Conservation (phyloP, 2,113 vertebrate species). For the Hemiscyllium ocellatum region DNA sequence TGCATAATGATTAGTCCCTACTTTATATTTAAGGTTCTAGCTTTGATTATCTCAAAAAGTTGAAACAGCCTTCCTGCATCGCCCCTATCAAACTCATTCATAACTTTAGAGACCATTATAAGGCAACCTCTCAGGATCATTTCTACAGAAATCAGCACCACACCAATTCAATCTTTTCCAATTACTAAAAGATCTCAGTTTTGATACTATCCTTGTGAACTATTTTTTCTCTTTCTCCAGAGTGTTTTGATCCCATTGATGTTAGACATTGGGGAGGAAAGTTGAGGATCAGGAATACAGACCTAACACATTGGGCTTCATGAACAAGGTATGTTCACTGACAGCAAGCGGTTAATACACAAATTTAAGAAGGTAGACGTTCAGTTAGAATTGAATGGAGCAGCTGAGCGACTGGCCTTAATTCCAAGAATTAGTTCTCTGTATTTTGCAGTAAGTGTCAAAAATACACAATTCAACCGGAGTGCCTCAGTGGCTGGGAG, state of each 20-base stretch:
- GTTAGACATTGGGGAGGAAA: not conserved
- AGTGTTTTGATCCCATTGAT: not conserved
- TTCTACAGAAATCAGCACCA: not conserved
- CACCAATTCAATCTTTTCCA: too few relatives aligned
- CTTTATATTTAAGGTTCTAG: not conserved
- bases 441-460: not conserved
- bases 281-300: not conserved
- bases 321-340: not conserved
- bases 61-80: not conserved
- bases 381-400: not conserved
- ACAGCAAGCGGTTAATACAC: not conserved
- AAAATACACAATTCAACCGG: not conserved
- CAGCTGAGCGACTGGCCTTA: not conserved
- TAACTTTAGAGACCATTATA: not conserved
- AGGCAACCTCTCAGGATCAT: not conserved
- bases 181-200: not conserved
- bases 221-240: not conserved
- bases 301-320: not conserved
- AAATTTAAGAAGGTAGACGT: not conserved
- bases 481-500: not conserved
- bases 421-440: not conserved
- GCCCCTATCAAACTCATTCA: not conserved
- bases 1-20: not conserved
- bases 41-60: not conserved
- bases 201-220: not conserved